Base-by-base conservation (phyloP, 2,888 invertebrate species). In the Tachina lurida region DNA sequence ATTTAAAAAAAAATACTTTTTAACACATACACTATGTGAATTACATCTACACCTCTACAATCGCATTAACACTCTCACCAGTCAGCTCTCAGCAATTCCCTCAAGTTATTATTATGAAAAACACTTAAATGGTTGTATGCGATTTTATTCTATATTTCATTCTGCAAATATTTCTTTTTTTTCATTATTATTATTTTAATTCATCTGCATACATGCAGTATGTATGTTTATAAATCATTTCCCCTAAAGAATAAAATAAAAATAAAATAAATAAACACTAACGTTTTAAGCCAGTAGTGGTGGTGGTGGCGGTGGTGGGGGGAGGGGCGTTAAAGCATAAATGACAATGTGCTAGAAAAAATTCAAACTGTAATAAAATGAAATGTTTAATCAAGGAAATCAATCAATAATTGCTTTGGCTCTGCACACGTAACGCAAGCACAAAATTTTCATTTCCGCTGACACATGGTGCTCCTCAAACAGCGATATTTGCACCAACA, bases 381-480 rank as follows among this genome's bases (percentile, higher is more conserved):
- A 78, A 78, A 86, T 80, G 75, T 68, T 31, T 67, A 76, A 79
- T 78, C 84, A 81, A 87, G 85, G 85, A 87, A 87, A 87, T 85
- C 87, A 85, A 87, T 87, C 87, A 87, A 87, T 87, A 87, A 83
- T 87, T 82, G 86, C 79, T 84, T 84, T 68, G 43, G 58, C 68
- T 62, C 43, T 17, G 12, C 41, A 67, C 62, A 68, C 49, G 63
- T 82, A 45, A 75, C 63, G 77, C 49, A 73, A 83, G 65, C 65
- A 65, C 49, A 84, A 78, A 73, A 84, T 78, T 76, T 77, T 84
- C 67, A 84, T 84, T 77, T 84, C 83, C 83, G 83, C 78, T 78
- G 77, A 78, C 77, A 84, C 77, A 60, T 67, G 73, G 67, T 78
- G 68, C 60, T 67, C 67, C 60, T 41, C 54, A 84, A 73, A 62